phyloP scores from a whole-genome alignment of 2,113 vertebrate species.

The Pelusios castaneus region DNA sequence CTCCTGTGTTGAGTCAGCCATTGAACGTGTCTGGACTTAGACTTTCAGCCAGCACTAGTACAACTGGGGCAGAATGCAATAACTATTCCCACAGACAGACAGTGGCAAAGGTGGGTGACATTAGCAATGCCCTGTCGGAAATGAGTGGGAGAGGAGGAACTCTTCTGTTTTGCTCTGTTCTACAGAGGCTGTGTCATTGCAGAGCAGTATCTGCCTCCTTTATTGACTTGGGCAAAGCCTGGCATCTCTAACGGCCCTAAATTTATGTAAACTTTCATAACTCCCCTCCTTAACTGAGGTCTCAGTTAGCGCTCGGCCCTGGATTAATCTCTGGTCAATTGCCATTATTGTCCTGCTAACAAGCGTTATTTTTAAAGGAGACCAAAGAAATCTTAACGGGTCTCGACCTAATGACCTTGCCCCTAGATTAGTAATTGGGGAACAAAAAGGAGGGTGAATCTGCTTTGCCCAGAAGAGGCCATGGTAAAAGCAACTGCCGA shows the following conservation, averaged over 20 bases:
- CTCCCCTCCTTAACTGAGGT: neutral
- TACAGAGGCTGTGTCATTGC: neutral
- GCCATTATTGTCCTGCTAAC: neutral
- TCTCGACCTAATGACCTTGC: neutral
- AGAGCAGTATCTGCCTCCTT: neutral
- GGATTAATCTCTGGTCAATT: neutral
- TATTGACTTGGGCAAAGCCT: neutral
- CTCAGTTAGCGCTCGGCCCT: neutral
- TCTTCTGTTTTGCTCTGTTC: too few species aligned
- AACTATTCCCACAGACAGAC: neutral
- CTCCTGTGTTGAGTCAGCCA: too few species aligned
- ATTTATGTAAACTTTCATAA: neutral
- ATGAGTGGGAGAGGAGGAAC: too few species aligned
- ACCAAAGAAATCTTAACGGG: accelerated
- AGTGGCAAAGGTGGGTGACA: neutral
- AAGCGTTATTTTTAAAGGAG: neutral
- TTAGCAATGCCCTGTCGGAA: neutral
- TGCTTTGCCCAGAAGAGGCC: neutral
- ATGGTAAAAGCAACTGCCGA: neutral
- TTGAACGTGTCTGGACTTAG: neutral
- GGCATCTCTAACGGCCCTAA: neutral
- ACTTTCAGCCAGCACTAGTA: neutral
- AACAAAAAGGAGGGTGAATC: accelerated
- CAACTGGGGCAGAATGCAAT: neutral
- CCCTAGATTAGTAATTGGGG: accelerated